phyloP scores from a whole-genome alignment of 1,140 invertebrate species.

The Olivierus martensii region DNA sequence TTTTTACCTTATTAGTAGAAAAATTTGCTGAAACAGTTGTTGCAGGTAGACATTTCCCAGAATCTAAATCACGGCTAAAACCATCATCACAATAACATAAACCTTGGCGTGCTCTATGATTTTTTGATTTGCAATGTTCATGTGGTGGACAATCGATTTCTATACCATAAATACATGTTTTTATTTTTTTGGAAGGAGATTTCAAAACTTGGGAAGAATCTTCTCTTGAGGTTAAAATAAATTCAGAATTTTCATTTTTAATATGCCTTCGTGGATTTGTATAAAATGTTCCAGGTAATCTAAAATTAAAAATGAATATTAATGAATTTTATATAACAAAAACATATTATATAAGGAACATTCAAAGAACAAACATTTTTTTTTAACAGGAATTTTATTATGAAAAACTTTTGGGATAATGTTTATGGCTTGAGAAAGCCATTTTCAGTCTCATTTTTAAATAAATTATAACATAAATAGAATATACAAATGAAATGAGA shows the following conservation, averaged over 20 bases:
- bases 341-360: too few species aligned
- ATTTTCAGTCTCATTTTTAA: too few species aligned
- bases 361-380: too few species aligned
- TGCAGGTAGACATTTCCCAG: constrained; percentile 25
- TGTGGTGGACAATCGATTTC: constrained; percentile 22
- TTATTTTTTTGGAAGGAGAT: constrained; percentile 2
- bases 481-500: too few species aligned
- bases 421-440: too few species aligned
- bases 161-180: constrained; percentile 26
- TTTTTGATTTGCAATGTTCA: constrained; percentile 27
- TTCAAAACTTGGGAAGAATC: constrained; percentile 3
- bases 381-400: too few species aligned
- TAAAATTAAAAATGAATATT: too few species aligned
- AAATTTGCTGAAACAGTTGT: not conserved
- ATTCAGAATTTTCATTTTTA: not conserved
- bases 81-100: constrained; percentile 50
- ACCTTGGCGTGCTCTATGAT: constrained; percentile 36
- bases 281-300: too few species aligned
- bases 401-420: too few species aligned
- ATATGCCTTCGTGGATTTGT: not conserved
- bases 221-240: not conserved
- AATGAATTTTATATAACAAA: too few species aligned
- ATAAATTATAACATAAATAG: too few species aligned
- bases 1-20: not conserved
- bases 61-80: constrained; percentile 36